Evolutionary conservation across 2,888 invertebrate genomes (phyloP), one percentile per base, ranked within the genome.

Genomic region (Agrochola litura): DNA sequence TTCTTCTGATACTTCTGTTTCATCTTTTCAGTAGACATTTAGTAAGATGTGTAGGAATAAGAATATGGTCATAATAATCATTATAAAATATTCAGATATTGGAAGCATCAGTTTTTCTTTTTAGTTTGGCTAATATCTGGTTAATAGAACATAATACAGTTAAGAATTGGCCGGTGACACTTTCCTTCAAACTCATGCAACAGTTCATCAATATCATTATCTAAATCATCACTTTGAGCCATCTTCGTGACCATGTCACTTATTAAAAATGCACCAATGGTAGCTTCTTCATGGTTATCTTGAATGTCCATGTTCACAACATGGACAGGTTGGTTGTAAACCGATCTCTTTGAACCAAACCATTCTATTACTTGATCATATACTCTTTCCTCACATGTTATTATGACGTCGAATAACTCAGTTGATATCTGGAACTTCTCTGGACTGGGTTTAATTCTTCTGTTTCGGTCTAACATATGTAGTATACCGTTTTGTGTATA

Each of bases 221-320:
- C 99, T 91, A 99, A 96, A 94, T 99, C 99, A 79, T 98, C 98
- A 91, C 98, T 98, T 93, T 98, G 98, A 25, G 98, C 98, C 97
- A 99, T 97, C 98, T 98, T 98, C 76, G 98, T 98, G 87, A 99
- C 99, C 96, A 99, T 97, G 95, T 99, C 99, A 95, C 99, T 99
- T 87, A 99, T 99, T 89, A 99, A 97, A 96, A 99, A 99, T 56
- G 99, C 99, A 86, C 99, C 99, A 92, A 99, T 98, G 6, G 99
- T 99, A 0, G 99, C 99, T 95, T 99, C 99, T 94, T 99, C 99
- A 87, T 99, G 99, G 96, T 99, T 99, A 96, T 99, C 99, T 94
- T 99, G 99, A 90, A 99, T 99, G 93, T 99, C 99, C 88, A 99
- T 98, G 94, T 99, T 99, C 76, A 99, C 98, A 64, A 99, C 98